Percentiles rank a stretch among this genome's conserved stretches.
Evolutionary conservation across 2,113 vertebrate genomes (phyloP).

Genomic region (Uropsilus gracilis): DNA sequence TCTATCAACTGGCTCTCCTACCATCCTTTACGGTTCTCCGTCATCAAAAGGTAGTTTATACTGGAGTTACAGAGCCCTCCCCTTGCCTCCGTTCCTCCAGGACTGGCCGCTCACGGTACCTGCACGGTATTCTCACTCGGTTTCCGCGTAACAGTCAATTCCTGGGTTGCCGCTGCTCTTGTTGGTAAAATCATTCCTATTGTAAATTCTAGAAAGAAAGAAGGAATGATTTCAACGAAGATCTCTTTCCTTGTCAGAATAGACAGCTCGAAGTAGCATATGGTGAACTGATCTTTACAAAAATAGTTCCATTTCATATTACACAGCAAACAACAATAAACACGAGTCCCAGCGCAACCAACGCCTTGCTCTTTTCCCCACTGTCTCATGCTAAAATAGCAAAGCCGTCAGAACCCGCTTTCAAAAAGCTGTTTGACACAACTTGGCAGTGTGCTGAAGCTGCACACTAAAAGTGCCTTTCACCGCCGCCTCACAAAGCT

Average conservation of each 20-base stretch:
- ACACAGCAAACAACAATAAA: neutral
- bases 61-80: neutral
- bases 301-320: conserved; percentile 1
- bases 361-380: neutral
- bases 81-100: neutral
- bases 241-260: conserved; percentile 7
- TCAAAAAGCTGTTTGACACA: neutral
- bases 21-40: neutral
- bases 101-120: conserved; percentile 39
- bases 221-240: neutral
- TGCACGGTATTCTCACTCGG: conserved; percentile 39
- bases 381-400: neutral
- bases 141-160: conserved; percentile 53
- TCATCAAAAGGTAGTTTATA: neutral
- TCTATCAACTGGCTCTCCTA: neutral
- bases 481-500: neutral
- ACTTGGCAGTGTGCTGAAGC: neutral
- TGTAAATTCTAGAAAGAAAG: conserved; percentile 82
- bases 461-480: neutral
- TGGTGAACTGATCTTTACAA: neutral
- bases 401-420: neutral
- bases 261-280: neutral
- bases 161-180: conserved; percentile 72
- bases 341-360: neutral
- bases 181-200: conserved; percentile 85